These are phyloP conservation scores for Trichogramma pretiosum DNA, from an alignment of 1,140 invertebrate genomes.

Conservation along the genomic window DNA sequence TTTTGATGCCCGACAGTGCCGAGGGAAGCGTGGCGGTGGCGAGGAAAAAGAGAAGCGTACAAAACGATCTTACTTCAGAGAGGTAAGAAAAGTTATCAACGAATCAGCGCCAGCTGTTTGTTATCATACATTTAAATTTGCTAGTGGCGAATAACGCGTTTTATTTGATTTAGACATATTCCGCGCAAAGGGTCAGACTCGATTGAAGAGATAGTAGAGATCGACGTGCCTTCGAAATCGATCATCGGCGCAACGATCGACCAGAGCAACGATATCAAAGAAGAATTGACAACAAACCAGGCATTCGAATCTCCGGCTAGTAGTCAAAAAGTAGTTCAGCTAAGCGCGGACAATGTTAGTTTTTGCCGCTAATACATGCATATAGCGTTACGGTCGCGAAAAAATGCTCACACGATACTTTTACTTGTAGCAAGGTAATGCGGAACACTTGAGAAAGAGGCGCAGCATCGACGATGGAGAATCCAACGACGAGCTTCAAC, in stretches of 20 bases:
- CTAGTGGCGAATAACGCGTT: too few species aligned
- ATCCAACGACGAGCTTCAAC: conserved; percentile 46
- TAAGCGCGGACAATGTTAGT: too few species aligned
- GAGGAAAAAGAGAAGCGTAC: conserved; percentile 6
- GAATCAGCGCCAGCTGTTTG: too few species aligned
- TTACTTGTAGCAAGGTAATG: not conserved
- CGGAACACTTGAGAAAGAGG: conserved; percentile 24
- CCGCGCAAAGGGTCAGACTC: conserved; percentile 31
- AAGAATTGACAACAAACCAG: too few species aligned
- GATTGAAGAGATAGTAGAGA: conserved; percentile 36
- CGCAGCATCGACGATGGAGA: conserved; percentile 34
- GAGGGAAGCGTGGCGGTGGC: not conserved
- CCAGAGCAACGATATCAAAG: not conserved
- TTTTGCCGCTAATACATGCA: too few species aligned
- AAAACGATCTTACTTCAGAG: not conserved
- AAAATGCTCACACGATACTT: not conserved
- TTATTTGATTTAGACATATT: conserved; percentile 12
- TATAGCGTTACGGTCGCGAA: not conserved
- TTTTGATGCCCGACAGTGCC: not conserved
- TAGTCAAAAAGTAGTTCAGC: too few species aligned
- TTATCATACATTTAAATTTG: too few species aligned
- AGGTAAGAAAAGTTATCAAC: not conserved
- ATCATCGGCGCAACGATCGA: not conserved
- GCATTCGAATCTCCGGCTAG: too few species aligned
- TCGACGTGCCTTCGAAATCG: conserved; percentile 23